phyloP scores from a whole-genome alignment of 2,888 invertebrate species.

The Nasonovia ribisnigri region DNA sequence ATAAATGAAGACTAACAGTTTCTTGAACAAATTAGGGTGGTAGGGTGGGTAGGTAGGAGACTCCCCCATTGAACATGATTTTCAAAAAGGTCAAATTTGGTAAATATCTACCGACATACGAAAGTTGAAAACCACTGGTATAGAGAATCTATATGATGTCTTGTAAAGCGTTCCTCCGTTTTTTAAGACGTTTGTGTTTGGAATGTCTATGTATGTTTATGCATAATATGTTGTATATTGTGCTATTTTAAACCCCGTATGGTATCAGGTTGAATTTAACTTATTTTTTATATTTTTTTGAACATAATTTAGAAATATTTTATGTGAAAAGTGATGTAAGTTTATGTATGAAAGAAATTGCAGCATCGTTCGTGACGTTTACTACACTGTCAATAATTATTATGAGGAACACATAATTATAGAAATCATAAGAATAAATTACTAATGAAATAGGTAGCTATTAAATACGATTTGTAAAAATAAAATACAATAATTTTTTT shows the following conservation, averaged over 20 bases:
- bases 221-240: not conserved
- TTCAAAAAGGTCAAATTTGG: no score
- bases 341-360: not conserved
- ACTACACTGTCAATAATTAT: not conserved
- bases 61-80: no score
- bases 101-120: no score
- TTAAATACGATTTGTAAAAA: not conserved
- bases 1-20: no score
- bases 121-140: no score
- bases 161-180: not conserved
- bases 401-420: not conserved
- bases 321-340: not conserved
- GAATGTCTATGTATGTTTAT: not conserved
- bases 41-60: no score
- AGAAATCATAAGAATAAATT: not conserved
- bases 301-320: not conserved
- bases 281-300: not conserved
- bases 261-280: not conserved
- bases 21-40: no score
- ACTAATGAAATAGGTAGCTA: not conserved
- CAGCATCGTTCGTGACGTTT: not conserved
- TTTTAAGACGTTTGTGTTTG: not conserved
- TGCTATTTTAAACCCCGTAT: not conserved
- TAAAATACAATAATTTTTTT: not conserved
- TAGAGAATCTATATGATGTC: not conserved